Conservation (phyloP, 2,888 invertebrate species). For the Hyalella azteca region DNA sequence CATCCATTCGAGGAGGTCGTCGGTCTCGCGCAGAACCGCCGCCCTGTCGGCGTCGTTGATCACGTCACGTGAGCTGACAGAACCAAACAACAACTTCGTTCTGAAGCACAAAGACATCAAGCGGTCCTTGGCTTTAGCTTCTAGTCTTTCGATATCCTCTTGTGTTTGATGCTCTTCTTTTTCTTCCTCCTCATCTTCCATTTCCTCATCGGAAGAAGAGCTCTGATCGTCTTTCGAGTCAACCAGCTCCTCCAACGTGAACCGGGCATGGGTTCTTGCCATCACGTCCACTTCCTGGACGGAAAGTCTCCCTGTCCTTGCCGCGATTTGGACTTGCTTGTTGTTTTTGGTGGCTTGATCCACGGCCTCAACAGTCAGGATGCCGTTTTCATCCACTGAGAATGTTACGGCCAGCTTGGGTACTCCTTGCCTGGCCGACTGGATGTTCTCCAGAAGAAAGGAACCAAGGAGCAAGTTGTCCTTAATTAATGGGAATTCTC, state of each 20-base stretch:
- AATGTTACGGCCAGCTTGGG: background rate
- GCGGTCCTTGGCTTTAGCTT: background rate
- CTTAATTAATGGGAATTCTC: background rate
- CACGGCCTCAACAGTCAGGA: background rate
- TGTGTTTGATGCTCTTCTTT: background rate
- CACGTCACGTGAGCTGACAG: background rate
- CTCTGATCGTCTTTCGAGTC: background rate
- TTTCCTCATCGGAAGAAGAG: background rate
- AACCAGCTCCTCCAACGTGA: background rate
- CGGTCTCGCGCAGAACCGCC: background rate
- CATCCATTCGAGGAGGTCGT: background rate
- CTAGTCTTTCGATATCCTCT: background rate
- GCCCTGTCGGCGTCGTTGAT: background rate
- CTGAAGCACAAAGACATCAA: background rate
- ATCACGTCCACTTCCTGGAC: background rate
- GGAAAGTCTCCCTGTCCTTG: background rate
- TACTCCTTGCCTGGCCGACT: background rate
- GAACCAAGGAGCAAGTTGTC: conserved; percentile 11
- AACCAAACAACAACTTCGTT: background rate
- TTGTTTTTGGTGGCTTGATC: background rate
- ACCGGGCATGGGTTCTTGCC: background rate
- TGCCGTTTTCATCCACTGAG: background rate
- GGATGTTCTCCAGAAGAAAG: background rate
- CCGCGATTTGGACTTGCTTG: background rate
- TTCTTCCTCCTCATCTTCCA: background rate